These are phyloP conservation scores for Halcyon chelicuti DNA, from an alignment of 2,797 vertebrate genomes.

Conservation along the genomic window DNA sequence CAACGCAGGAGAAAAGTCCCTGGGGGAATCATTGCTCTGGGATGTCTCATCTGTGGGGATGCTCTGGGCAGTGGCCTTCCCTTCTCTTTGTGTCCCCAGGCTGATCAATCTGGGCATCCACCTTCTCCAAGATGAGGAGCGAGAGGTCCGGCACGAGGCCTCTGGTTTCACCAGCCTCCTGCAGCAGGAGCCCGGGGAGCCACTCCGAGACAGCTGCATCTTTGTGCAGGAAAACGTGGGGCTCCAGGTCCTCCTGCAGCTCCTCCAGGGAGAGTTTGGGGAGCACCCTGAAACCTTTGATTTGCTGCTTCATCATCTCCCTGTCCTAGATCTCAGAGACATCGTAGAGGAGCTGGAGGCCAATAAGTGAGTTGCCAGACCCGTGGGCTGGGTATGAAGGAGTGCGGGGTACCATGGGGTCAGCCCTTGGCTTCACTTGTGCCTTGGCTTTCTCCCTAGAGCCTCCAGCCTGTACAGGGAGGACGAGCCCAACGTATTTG, in stretches of 20 bases:
- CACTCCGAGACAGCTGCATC: not conserved
- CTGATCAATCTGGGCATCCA: constrained; percentile 80
- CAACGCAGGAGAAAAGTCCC: not conserved
- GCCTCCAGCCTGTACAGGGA: constrained; percentile 85
- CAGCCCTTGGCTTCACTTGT: not conserved
- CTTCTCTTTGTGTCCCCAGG: constrained; percentile 70
- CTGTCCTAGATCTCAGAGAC: constrained; percentile 74
- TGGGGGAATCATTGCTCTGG: not conserved
- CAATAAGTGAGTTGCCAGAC: constrained; percentile 73
- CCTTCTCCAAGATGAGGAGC: constrained; percentile 89
- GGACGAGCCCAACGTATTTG: constrained; percentile 88
- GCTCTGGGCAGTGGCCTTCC: not conserved
- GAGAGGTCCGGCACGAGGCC: constrained; percentile 80
- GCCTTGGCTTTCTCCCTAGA: constrained; percentile 60
- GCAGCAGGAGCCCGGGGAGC: not conserved
- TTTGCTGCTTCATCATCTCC: constrained; percentile 82
- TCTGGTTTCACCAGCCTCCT: constrained; percentile 81
- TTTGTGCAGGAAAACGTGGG: constrained; percentile 83
- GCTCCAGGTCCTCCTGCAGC: constrained; percentile 79
- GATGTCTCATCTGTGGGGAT: not conserved
- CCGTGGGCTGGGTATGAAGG: not conserved
- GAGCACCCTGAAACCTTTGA: constrained; percentile 75
- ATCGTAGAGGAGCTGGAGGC: constrained; percentile 73
- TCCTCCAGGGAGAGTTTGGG: constrained; percentile 80
- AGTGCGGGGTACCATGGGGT: fast-evolving